Conservation (phyloP, 2,888 invertebrate species). For the Diarsia dahlii region DNA sequence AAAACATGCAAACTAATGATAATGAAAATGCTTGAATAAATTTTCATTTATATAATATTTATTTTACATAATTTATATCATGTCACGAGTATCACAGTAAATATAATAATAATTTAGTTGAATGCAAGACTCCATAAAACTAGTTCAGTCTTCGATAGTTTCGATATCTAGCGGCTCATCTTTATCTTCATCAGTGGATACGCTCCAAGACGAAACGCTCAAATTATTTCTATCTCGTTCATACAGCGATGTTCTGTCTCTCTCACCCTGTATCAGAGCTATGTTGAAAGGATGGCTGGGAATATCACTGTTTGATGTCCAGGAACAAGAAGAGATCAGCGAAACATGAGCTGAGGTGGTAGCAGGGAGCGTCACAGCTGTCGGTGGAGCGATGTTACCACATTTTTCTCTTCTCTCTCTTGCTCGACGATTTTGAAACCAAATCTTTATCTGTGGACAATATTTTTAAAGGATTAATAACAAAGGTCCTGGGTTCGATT, state of each 20-base stretch:
- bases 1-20: neutral
- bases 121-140: neutral
- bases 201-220: slow-evolving; percentile 48
- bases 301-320: slow-evolving; percentile 41
- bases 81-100: slow-evolving; percentile 59
- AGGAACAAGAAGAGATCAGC: slow-evolving; percentile 45
- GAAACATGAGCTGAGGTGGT: slow-evolving; percentile 66
- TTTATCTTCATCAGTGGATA: slow-evolving; percentile 68
- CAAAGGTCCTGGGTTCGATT: no score
- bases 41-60: slow-evolving; percentile 37
- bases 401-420: slow-evolving; percentile 93
- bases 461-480: neutral
- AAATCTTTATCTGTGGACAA: slow-evolving; percentile 91
- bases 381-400: slow-evolving; percentile 78
- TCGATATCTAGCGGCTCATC: slow-evolving; percentile 83
- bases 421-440: slow-evolving; percentile 96
- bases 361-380: slow-evolving; percentile 80
- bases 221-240: slow-evolving; percentile 29
- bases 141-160: slow-evolving; percentile 70
- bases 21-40: slow-evolving; percentile 30
- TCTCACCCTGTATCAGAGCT: slow-evolving; percentile 17
- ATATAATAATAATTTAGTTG: slow-evolving; percentile 25
- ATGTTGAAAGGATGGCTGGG: slow-evolving; percentile 21
- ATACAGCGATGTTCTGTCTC: slow-evolving; percentile 6
- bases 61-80: slow-evolving; percentile 22